A percentile compares a stretch with the other conserved stretches of the same genome.
Conservation (phyloP, 2,888 invertebrate species). For the Rotaria sp. region DNA sequence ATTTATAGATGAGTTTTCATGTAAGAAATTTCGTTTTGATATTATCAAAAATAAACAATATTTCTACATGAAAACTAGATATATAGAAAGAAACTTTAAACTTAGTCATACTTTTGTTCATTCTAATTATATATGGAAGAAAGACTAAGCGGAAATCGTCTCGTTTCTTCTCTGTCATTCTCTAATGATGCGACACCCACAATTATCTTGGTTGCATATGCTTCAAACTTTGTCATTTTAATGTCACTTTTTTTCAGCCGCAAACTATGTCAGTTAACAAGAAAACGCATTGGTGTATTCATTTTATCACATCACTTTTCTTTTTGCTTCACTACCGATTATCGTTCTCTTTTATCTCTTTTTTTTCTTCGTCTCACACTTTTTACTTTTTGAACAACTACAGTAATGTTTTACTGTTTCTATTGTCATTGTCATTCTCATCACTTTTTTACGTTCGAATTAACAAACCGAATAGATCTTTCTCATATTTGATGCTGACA, state of each 20-base stretch:
- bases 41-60: neutral
- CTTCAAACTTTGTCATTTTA: neutral
- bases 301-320: neutral
- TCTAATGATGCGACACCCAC: neutral
- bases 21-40: neutral
- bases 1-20: too few species aligned
- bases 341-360: neutral
- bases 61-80: neutral
- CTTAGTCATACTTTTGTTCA: neutral
- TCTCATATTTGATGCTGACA: neutral
- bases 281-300: neutral
- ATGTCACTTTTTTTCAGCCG: neutral
- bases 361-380: neutral
- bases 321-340: neutral
- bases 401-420: too few species aligned
- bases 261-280: neutral
- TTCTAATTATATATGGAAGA: neutral
- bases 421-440: neutral
- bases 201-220: neutral
- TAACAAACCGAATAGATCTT: neutral
- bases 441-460: neutral
- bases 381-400: neutral
- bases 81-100: neutral
- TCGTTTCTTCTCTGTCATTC: neutral
- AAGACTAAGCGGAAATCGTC: neutral